Percentiles rank a stretch among this genome's conserved stretches.
These are phyloP conservation scores for Pseudorectes ferrugineus DNA, from an alignment of 2,113 vertebrate species.

Conservation along the genomic window DNA sequence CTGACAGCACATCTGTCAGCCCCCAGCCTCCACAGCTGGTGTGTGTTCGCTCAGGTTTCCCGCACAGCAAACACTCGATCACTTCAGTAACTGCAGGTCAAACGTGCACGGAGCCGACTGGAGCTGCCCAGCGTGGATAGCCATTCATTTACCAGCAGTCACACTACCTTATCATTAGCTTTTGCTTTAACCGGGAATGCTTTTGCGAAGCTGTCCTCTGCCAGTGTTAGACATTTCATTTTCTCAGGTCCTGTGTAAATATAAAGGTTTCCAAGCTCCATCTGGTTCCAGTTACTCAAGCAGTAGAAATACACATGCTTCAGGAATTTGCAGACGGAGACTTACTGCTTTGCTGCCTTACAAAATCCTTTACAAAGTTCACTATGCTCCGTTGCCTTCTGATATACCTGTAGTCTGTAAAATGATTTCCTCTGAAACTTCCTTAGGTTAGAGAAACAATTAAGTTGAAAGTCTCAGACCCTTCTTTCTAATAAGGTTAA, in stretches of 20 bases:
- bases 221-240: background rate
- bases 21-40: background rate
- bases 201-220: background rate
- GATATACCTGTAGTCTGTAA: constrained; percentile 44
- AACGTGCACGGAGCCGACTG: background rate
- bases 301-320: constrained; percentile 64
- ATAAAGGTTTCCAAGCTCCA: constrained; percentile 59
- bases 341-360: constrained; percentile 31
- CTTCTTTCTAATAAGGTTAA: background rate
- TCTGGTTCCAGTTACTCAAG: constrained; percentile 69
- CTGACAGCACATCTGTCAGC: background rate
- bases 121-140: background rate
- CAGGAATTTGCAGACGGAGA: constrained; percentile 61
- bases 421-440: background rate
- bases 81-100: background rate
- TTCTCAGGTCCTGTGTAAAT: constrained; percentile 48
- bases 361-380: constrained; percentile 51
- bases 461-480: background rate
- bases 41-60: background rate
- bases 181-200: background rate
- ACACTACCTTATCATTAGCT: background rate
- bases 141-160: background rate
- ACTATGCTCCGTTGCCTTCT: background rate
- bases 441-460: background rate
- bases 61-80: background rate